Percentiles rank a stretch among this genome's conserved stretches.
Conservation (phyloP, 1,140 invertebrate genomes). For the Camponotus vicinus region DNA sequence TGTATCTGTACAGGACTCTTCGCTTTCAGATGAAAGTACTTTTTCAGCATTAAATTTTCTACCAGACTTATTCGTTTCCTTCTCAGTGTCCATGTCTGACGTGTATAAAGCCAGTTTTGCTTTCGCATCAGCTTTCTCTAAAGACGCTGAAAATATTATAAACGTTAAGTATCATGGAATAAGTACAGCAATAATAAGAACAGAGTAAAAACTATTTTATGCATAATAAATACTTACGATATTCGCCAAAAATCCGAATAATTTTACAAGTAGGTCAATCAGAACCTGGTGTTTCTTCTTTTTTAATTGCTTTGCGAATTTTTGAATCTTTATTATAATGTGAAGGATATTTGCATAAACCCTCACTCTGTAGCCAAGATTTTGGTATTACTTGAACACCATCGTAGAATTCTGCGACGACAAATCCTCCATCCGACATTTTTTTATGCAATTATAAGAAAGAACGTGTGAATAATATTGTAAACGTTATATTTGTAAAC, state of each 20-base stretch:
- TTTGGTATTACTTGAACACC: constrained; percentile 8
- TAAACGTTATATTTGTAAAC: no score
- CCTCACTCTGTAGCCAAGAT: neutral
- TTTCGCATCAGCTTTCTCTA: no score
- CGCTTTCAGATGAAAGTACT: no score
- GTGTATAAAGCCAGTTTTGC: no score
- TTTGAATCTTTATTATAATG: constrained; percentile 7
- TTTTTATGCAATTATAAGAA: neutral
- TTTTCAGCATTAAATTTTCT: no score
- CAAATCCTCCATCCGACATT: neutral
- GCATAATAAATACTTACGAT: constrained; percentile 15
- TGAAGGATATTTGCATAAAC: constrained; percentile 1
- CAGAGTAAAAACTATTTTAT: neutral
- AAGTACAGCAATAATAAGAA: no score
- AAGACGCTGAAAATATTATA: no score
- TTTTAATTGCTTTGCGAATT: neutral
- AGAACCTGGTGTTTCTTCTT: neutral
- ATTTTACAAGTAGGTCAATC: neutral
- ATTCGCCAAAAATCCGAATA: constrained; percentile 12
- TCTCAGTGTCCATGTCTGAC: no score
- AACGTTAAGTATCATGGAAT: no score
- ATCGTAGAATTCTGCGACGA: constrained; percentile 14
- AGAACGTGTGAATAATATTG: no score
- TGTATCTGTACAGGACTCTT: no score
- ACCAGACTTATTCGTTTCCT: no score